These are phyloP conservation scores for Anser cygnoides DNA, from an alignment of 2,113 vertebrate species.

Conservation along the genomic window DNA sequence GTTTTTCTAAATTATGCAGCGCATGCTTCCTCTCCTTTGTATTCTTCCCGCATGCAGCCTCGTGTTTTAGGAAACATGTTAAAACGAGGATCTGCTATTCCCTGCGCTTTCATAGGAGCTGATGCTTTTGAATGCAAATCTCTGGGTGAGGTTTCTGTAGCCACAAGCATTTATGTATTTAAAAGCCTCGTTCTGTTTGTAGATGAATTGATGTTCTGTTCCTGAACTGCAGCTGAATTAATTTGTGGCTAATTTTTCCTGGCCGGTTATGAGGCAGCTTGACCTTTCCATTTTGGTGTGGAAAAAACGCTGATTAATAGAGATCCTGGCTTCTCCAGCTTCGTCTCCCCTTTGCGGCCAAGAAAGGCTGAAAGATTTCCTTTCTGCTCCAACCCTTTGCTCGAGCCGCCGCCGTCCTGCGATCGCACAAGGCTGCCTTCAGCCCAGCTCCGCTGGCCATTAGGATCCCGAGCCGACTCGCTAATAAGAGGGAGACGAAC, in stretches of 20 bases:
- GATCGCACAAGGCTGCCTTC: neutral
- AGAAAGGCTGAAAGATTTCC: neutral
- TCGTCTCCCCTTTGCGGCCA: neutral
- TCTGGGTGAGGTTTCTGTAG: slow-evolving; percentile 45
- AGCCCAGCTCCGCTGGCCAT: neutral
- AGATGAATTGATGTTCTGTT: slow-evolving; percentile 64
- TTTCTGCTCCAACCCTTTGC: neutral
- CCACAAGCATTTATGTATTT: slow-evolving; percentile 58
- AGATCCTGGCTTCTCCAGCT: neutral
- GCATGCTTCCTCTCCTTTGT: neutral
- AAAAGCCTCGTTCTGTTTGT: slow-evolving; percentile 47
- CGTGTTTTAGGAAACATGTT: neutral
- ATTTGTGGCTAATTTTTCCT: slow-evolving; percentile 60
- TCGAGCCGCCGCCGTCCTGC: neutral
- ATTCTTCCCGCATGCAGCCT: neutral
- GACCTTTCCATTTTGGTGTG: slow-evolving; percentile 36
- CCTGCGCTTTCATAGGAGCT: neutral
- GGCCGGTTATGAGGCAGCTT: neutral
- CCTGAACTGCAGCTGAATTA: slow-evolving; percentile 55
- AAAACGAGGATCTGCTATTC: neutral
- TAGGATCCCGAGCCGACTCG: neutral
- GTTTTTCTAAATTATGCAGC: neutral
- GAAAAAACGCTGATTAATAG: slow-evolving; percentile 47
- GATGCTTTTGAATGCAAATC: slow-evolving; percentile 45
- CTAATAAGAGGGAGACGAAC: slow-evolving; percentile 18